Conservation (phyloP, 2,113 vertebrate genomes). For the Vulpes vulpes region DNA sequence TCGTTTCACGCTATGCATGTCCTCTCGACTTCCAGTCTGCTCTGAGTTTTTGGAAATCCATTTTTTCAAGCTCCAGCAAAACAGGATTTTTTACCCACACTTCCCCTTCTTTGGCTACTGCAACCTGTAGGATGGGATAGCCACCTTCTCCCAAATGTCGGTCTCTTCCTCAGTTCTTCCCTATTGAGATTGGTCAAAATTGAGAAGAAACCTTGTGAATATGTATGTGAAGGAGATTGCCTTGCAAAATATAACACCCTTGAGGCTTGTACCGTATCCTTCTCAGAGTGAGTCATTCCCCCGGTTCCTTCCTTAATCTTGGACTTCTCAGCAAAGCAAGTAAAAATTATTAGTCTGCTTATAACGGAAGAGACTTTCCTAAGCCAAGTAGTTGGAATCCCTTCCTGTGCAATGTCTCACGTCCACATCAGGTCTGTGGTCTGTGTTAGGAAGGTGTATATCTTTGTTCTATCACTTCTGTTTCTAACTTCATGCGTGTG, state of each 20-base stretch:
- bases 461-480: neutral
- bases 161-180: neutral
- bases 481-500: neutral
- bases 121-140: neutral
- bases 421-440: neutral
- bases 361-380: neutral
- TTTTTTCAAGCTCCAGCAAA: neutral
- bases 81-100: neutral
- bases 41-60: neutral
- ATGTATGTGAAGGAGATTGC: neutral
- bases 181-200: neutral
- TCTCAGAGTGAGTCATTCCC: neutral
- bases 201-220: neutral
- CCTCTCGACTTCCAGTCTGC: neutral
- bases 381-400: neutral
- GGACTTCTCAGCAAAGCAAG: slow-evolving; percentile 40
- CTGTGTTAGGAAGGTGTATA: neutral
- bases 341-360: neutral
- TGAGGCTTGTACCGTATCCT: neutral
- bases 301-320: neutral
- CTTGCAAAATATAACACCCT: neutral
- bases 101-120: neutral
- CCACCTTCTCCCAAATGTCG: neutral
- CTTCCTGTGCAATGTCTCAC: neutral
- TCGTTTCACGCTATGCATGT: neutral